Evolutionary conservation across 2,888 invertebrate species (phyloP).

Genomic region (Himalopsyche tibetana): DNA sequence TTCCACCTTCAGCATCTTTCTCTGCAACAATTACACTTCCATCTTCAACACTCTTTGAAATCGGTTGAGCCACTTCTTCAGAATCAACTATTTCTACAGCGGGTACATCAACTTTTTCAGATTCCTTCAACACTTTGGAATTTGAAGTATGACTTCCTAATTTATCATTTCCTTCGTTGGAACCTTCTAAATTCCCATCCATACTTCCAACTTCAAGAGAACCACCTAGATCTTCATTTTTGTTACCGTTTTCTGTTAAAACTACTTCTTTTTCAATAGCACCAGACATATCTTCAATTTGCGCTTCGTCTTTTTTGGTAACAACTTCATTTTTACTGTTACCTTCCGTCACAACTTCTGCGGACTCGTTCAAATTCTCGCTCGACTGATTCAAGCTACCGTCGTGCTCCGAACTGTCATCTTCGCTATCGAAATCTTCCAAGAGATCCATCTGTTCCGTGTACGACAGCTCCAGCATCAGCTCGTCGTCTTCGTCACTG

Average conservation of each 20-base stretch:
- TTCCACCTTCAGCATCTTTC: constrained; percentile 45
- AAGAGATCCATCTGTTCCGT: constrained; percentile 75
- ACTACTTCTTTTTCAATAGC: background rate
- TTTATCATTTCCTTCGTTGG: no score
- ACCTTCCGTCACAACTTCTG: constrained; percentile 1
- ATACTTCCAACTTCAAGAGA: background rate
- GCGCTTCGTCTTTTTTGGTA: background rate
- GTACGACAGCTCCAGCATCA: constrained; percentile 74
- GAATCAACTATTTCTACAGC: background rate
- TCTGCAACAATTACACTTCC: background rate
- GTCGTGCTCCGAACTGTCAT: constrained; percentile 66
- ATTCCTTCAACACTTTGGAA: no score
- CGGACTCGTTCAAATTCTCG: constrained; percentile 47
- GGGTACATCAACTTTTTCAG: background rate
- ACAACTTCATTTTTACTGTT: background rate
- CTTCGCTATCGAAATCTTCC: constrained; percentile 71
- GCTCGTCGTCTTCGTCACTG: constrained; percentile 73
- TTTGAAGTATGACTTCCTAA: no score
- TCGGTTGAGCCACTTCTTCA: background rate
- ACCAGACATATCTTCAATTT: background rate
- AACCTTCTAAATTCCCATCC: no score
- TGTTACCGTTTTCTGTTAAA: background rate
- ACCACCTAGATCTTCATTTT: constrained; percentile 16
- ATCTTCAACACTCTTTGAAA: background rate
- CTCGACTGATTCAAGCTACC: constrained; percentile 55